These are phyloP conservation scores for Tachycineta bicolor DNA, from an alignment of 2,113 vertebrate genomes.

Conservation along the genomic window DNA sequence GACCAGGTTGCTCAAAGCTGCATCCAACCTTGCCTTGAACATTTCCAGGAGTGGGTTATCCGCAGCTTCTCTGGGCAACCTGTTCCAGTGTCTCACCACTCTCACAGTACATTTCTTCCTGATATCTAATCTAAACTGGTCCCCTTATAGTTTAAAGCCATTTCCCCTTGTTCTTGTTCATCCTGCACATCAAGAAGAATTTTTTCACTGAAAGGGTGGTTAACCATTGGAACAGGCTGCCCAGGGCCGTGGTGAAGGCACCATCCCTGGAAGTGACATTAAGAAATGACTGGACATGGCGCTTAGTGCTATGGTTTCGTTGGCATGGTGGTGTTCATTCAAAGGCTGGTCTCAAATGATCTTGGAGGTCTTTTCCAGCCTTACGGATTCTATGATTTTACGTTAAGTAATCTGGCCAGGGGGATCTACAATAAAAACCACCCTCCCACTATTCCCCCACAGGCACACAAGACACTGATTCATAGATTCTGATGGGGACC, in stretches of 20 bases:
- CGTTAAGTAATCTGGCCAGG: neutral
- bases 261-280: neutral
- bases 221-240: neutral
- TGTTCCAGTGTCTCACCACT: neutral
- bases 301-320: neutral
- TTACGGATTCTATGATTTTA: neutral
- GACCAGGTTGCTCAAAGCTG: neutral
- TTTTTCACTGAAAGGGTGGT: neutral
- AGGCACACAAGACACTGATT: neutral
- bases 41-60: neutral
- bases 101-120: neutral
- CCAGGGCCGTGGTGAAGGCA: neutral
- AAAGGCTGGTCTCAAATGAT: too few relatives aligned
- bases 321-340: neutral
- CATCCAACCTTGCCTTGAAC: neutral
- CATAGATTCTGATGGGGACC: neutral
- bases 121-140: fast-evolving
- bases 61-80: neutral
- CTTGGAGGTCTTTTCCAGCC: neutral
- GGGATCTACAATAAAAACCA: neutral
- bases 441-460: neutral
- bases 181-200: neutral
- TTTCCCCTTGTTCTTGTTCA: neutral
- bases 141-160: neutral
- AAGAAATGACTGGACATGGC: neutral